phyloP scores from a whole-genome alignment of 2,113 vertebrate species.

The Raja brachyura region DNA sequence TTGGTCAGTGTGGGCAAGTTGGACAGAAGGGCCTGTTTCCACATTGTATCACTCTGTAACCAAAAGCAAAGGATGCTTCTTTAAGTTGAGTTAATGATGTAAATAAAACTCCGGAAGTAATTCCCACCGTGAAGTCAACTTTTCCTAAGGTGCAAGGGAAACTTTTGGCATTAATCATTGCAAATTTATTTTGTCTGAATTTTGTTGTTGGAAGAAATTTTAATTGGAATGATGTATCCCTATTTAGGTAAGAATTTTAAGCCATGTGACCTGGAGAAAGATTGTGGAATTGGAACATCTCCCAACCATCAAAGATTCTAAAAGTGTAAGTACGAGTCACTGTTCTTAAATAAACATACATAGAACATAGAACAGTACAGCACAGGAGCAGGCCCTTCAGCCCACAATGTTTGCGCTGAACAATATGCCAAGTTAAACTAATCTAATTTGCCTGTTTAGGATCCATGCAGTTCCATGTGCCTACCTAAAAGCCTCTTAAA shows the following conservation, averaged over 20 bases:
- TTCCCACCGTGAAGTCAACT: background rate
- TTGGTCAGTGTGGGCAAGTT: too few species aligned
- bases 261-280: conserved; percentile 92
- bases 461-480: too few species aligned
- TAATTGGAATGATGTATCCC: conserved; percentile 5
- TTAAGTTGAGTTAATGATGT: background rate
- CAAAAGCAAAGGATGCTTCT: background rate
- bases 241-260: conserved; percentile 79
- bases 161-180: background rate
- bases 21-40: too few species aligned
- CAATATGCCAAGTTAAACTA: too few species aligned
- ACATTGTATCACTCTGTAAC: too few species aligned
- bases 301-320: conserved; percentile 57
- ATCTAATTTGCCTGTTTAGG: too few species aligned
- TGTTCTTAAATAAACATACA: background rate
- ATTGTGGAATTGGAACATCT: conserved; percentile 76
- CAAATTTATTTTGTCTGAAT: background rate
- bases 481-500: too few species aligned
- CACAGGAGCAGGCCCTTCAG: too few species aligned
- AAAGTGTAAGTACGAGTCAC: conserved; percentile 62
- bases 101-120: background rate
- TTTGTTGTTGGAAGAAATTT: background rate
- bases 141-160: background rate
- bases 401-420: too few species aligned
- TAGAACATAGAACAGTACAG: too few species aligned